These are phyloP conservation scores for Chondrilla cf. caribensis DNA, from an alignment of 37 sponge, comb jelly and placozoan genomes.

Conservation along the genomic window DNA sequence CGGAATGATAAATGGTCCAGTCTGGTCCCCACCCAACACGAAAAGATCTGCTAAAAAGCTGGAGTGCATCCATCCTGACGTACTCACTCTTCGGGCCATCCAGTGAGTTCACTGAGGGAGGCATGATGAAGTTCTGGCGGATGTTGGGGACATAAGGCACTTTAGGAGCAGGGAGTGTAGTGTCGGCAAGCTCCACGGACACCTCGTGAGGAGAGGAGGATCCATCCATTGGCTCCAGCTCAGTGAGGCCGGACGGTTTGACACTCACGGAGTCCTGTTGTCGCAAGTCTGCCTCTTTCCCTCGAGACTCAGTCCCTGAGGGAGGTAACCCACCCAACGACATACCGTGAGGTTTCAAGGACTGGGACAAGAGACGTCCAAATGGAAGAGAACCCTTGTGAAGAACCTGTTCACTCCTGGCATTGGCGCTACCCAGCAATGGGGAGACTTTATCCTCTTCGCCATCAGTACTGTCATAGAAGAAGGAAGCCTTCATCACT, in stretches of 20 bases:
- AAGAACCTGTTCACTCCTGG: neutral
- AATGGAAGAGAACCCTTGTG: neutral
- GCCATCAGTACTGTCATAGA: neutral
- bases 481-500: slow-evolving; percentile 92
- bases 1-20: slow-evolving; percentile 80
- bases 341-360: neutral
- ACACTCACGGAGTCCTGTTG: neutral
- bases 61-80: slow-evolving; percentile 7
- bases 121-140: neutral
- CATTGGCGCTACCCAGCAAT: neutral
- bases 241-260: neutral
- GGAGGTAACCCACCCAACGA: no score
- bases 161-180: neutral
- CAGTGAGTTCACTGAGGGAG: neutral
- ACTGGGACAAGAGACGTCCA: neutral
- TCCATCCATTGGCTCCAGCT: neutral
- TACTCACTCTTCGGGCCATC: neutral
- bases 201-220: neutral
- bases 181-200: neutral
- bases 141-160: neutral
- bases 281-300: no score
- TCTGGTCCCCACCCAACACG: slow-evolving; percentile 93
- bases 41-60: slow-evolving; percentile 56
- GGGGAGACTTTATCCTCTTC: neutral
- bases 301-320: no score